Conservation (phyloP, 2,888 invertebrate species). For the Paralinhomoeus sp. region DNA sequence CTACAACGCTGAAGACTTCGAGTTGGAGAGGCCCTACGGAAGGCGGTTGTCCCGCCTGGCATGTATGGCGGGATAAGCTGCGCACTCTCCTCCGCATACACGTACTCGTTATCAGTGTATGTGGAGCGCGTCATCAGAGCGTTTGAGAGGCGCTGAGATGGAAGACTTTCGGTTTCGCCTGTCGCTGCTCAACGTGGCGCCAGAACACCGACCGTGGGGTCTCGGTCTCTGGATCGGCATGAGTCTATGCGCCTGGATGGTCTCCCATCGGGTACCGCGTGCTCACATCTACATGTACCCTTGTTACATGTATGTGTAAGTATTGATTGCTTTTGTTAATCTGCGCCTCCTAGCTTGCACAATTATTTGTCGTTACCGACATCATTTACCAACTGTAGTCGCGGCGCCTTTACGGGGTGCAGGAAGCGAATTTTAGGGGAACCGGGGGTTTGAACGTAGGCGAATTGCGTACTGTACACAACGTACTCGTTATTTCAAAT, state of each 20-base stretch:
- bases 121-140: too few relatives aligned
- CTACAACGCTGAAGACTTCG: conserved; percentile 77
- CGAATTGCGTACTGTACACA: conserved; percentile 80
- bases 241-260: conserved; percentile 61
- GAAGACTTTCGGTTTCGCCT: conserved; percentile 55
- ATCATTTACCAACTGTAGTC: too few relatives aligned
- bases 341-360: too few relatives aligned
- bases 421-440: conserved; percentile 29
- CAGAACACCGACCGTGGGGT: conserved; percentile 72
- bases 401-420: too few relatives aligned
- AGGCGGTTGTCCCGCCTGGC: conserved; percentile 45
- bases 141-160: conserved; percentile 61
- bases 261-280: conserved; percentile 42
- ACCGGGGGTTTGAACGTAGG: conserved; percentile 58
- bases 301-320: too few relatives aligned
- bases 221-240: conserved; percentile 52
- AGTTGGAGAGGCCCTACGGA: conserved; percentile 61
- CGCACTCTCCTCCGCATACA: conserved; percentile 2
- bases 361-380: too few relatives aligned
- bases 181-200: conserved; percentile 63
- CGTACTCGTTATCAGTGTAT: too few relatives aligned
- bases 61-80: conserved; percentile 16
- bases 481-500: conserved; percentile 74
- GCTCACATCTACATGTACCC: too few relatives aligned
- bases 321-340: too few relatives aligned